phyloP scores from a whole-genome alignment of 2,113 vertebrate species.

The Pholis gunnellus region DNA sequence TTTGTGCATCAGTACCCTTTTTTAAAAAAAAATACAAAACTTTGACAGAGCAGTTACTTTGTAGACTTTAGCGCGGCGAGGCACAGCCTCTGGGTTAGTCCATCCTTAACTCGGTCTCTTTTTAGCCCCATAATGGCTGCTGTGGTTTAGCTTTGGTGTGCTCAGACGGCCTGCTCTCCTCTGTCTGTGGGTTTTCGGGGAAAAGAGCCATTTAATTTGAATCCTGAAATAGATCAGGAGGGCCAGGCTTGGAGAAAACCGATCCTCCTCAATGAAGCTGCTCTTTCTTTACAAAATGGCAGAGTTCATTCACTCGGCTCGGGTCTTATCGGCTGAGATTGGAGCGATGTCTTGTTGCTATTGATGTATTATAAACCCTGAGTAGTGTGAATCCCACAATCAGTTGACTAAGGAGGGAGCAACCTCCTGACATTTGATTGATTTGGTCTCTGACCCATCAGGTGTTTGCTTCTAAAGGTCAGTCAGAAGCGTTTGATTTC shows the following conservation, averaged over 20 bases:
- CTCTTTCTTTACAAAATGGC: slow-evolving; percentile 44
- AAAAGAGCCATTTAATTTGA: slow-evolving; percentile 67
- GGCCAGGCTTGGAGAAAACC: slow-evolving; percentile 43
- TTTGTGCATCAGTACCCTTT: background rate
- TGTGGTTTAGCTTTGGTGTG: slow-evolving; percentile 65
- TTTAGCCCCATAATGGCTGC: slow-evolving; percentile 66
- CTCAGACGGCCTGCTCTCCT: slow-evolving; percentile 44
- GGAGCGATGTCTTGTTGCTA: background rate
- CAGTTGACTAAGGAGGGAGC: background rate
- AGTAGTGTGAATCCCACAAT: background rate
- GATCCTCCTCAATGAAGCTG: slow-evolving; percentile 34
- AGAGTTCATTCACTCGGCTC: slow-evolving; percentile 26
- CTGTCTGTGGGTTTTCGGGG: slow-evolving; percentile 67
- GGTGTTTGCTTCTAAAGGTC: slow-evolving; percentile 18
- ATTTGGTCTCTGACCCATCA: slow-evolving; percentile 28
- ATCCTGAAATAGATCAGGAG: slow-evolving; percentile 69
- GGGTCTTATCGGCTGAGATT: background rate
- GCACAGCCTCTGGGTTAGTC: slow-evolving; percentile 39
- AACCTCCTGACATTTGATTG: slow-evolving; percentile 15
- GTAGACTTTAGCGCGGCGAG: background rate
- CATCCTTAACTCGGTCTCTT: slow-evolving; percentile 34
- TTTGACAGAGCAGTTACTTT: slow-evolving; percentile 5
- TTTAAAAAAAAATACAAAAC: slow-evolving; percentile 1
- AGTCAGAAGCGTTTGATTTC: slow-evolving; percentile 4
- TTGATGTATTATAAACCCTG: slow-evolving; percentile 27